A percentile compares a stretch with the other conserved stretches of the same genome.
These are phyloP conservation scores for Toxonevra muliebris DNA, from an alignment of 2,888 invertebrate genomes.

Conservation along the genomic window DNA sequence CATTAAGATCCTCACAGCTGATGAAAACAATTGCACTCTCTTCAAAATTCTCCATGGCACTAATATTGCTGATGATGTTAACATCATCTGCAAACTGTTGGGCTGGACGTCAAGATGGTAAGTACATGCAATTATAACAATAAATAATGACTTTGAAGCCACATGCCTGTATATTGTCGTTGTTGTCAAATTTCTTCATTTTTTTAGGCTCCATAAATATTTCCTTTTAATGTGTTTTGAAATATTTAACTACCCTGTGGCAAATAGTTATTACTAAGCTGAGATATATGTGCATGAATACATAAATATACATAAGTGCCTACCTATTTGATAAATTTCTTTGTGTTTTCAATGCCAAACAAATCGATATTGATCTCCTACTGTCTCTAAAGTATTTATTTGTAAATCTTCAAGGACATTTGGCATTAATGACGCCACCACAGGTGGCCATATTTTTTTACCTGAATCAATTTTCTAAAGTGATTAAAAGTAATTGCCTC, in stretches of 20 bases:
- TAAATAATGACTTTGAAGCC: background rate
- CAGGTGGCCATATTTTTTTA: too few species aligned
- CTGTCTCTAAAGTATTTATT: too few species aligned
- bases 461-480: too few species aligned
- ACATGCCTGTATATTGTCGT: too few species aligned
- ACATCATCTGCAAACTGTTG: slow-evolving; percentile 58
- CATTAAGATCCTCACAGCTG: background rate
- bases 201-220: background rate
- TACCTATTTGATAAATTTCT: background rate
- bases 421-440: too few species aligned
- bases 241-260: background rate
- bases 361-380: too few species aligned
- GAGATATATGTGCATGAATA: too few species aligned
- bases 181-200: slow-evolving; percentile 1
- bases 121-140: slow-evolving; percentile 41
- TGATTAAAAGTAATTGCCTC: too few species aligned
- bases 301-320: too few species aligned
- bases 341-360: too few species aligned
- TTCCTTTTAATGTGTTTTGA: background rate
- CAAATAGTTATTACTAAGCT: background rate
- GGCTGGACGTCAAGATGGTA: slow-evolving; percentile 62
- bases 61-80: slow-evolving; percentile 51
- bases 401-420: too few species aligned
- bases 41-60: slow-evolving; percentile 24
- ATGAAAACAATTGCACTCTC: background rate